Evolutionary conservation across 2,113 vertebrate species (phyloP).

Genomic region (Petrocephalus microphthalmus): DNA sequence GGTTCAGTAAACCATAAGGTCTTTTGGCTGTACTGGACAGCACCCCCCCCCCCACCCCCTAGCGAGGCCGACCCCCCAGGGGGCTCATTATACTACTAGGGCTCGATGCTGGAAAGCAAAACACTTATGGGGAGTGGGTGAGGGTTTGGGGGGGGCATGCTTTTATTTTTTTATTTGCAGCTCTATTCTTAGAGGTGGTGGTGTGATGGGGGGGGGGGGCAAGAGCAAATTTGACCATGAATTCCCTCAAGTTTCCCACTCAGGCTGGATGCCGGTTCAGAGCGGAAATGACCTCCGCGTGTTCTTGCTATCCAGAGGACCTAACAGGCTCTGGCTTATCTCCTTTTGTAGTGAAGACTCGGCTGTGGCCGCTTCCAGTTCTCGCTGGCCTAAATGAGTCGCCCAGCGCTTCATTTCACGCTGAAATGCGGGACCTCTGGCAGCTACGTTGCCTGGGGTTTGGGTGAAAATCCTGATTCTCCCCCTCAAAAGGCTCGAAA

Average conservation of each 20-base stretch:
- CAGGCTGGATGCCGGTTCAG: background rate
- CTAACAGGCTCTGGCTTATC: background rate
- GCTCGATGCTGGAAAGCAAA: background rate
- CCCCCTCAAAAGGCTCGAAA: background rate
- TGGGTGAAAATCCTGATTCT: background rate
- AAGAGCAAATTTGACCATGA: background rate
- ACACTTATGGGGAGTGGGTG: background rate
- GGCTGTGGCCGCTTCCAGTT: background rate
- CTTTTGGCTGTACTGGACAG: constrained; percentile 31
- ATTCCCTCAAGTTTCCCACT: background rate
- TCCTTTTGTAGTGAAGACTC: background rate
- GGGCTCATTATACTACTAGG: constrained; percentile 19
- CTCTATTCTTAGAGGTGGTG: background rate
- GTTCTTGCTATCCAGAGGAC: background rate
- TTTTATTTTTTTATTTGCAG: background rate
- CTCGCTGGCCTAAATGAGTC: background rate
- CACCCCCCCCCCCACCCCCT: constrained; percentile 5
- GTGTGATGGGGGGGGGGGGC: background rate
- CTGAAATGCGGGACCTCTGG: background rate
- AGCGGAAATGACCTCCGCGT: background rate
- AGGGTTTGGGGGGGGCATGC: background rate
- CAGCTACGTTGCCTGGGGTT: background rate
- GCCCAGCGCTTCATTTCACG: background rate
- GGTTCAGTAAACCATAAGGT: constrained; percentile 30
- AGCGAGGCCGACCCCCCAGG: background rate